Percentiles rank a stretch among this genome's conserved stretches.
These are phyloP conservation scores for Drosophila meridionalis DNA, from an alignment of 2,888 invertebrate genomes.

Conservation along the genomic window DNA sequence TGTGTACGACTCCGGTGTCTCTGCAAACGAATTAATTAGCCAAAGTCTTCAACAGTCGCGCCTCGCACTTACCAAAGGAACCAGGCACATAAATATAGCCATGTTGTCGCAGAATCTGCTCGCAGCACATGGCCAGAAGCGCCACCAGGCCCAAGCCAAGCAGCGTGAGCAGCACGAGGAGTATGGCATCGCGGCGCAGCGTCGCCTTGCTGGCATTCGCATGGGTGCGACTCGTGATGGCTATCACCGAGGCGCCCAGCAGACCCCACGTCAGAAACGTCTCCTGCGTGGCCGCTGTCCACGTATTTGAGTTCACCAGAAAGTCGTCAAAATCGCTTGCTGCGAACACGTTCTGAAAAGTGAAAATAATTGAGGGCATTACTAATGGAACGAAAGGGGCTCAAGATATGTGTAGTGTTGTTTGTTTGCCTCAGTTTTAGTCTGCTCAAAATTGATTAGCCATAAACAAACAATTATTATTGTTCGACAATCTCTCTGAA, in stretches of 20 bases:
- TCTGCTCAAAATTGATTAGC: too few relatives aligned
- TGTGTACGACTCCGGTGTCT: slow-evolving; percentile 89
- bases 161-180: slow-evolving; percentile 90
- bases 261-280: slow-evolving; percentile 93
- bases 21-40: slow-evolving; percentile 85
- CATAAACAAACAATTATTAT: too few relatives aligned
- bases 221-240: slow-evolving; percentile 82
- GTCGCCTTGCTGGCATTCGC: slow-evolving; percentile 71
- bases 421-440: too few relatives aligned
- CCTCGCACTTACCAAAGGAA: slow-evolving; percentile 90
- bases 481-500: too few relatives aligned
- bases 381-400: neutral
- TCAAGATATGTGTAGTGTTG: neutral
- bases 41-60: rapidly evolving
- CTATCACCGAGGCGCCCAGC: slow-evolving; percentile 85
- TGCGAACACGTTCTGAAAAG: slow-evolving; percentile 89
- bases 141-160: slow-evolving; percentile 91
- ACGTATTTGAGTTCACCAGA: slow-evolving; percentile 92
- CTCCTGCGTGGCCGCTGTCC: slow-evolving; percentile 95
- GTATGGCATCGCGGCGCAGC: slow-evolving; percentile 87
- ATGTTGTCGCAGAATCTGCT: slow-evolving; percentile 90
- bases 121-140: slow-evolving; percentile 93
- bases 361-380: neutral
- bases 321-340: slow-evolving; percentile 94
- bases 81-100: slow-evolving; percentile 92